These are phyloP conservation scores for Glyptemys insculpta DNA, from an alignment of 2,797 vertebrate species.

Conservation along the genomic window DNA sequence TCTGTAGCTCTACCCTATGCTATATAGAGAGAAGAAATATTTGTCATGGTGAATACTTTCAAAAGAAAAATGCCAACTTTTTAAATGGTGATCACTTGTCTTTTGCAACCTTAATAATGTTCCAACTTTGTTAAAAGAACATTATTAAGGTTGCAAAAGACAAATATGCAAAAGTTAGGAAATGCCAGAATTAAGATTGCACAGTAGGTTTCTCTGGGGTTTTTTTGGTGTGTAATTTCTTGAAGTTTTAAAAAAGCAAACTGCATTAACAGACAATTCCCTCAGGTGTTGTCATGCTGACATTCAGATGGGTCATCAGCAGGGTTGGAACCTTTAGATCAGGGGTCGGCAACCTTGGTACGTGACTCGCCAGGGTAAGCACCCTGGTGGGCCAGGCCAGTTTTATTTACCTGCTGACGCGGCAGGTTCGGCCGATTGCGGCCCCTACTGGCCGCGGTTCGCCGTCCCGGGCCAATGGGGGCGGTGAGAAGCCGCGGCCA, in stretches of 20 bases:
- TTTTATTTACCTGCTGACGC: too few relatives aligned
- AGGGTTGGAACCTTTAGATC: neutral
- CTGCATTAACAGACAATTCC: rapidly evolving
- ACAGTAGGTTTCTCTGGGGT: neutral
- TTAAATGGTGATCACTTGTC: neutral
- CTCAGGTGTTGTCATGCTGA: neutral
- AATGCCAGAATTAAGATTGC: neutral
- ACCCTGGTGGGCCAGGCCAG: too few relatives aligned
- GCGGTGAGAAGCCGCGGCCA: too few relatives aligned
- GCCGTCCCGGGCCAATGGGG: too few relatives aligned
- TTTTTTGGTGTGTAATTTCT: too few relatives aligned
- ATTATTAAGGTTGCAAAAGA: neutral
- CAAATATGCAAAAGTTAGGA: neutral
- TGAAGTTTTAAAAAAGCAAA: neutral
- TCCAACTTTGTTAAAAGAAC: neutral
- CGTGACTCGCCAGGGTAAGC: too few relatives aligned
- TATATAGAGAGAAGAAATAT: neutral
- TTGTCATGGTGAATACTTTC: neutral
- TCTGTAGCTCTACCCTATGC: neutral
- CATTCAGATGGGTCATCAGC: rapidly evolving
- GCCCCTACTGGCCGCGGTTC: too few relatives aligned
- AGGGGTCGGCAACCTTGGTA: too few relatives aligned
- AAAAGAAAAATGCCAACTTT: rapidly evolving
- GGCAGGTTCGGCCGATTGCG: too few relatives aligned
- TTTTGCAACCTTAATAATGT: neutral